Evolutionary conservation across 2,888 invertebrate species (phyloP).

Genomic region (Apomyelois bistriatella): DNA sequence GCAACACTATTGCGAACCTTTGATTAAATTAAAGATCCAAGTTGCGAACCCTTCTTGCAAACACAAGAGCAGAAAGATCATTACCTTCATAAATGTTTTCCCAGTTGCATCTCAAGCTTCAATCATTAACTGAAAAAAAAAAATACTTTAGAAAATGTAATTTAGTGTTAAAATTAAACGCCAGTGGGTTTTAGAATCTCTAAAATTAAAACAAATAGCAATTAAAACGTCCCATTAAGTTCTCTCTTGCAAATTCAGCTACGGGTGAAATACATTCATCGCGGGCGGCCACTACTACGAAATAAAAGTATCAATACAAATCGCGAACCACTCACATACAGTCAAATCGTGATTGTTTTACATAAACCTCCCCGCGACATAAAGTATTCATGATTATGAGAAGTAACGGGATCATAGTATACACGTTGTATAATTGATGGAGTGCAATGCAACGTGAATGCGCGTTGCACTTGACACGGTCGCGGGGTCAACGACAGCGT

Average conservation of each 20-base stretch:
- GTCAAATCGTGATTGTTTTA: slow-evolving; percentile 5
- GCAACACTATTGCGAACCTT: no score
- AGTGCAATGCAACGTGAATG: slow-evolving; percentile 40
- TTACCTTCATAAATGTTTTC: no score
- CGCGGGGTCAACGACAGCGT: slow-evolving; percentile 55
- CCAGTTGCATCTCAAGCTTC: no score
- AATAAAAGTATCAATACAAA: background rate
- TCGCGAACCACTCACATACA: background rate
- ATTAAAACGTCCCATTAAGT: no score
- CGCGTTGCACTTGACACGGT: slow-evolving; percentile 59
- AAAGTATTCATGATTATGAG: slow-evolving; percentile 20
- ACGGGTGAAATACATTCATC: background rate
- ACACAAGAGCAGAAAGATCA: no score
- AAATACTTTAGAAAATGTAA: no score
- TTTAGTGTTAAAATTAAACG: no score
- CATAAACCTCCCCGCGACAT: slow-evolving; percentile 1
- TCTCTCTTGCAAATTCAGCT: background rate
- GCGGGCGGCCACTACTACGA: background rate
- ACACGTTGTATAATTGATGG: slow-evolving; percentile 25
- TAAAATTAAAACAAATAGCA: no score
- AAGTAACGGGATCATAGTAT: slow-evolving; percentile 24
- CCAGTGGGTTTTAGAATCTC: no score
- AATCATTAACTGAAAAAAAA: no score
- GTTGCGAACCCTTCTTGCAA: no score
- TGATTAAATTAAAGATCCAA: no score